Percentiles rank a stretch among this genome's conserved stretches.
Evolutionary conservation across 2,888 invertebrate genomes (phyloP).

Genomic region (Zeuzera pyrina): DNA sequence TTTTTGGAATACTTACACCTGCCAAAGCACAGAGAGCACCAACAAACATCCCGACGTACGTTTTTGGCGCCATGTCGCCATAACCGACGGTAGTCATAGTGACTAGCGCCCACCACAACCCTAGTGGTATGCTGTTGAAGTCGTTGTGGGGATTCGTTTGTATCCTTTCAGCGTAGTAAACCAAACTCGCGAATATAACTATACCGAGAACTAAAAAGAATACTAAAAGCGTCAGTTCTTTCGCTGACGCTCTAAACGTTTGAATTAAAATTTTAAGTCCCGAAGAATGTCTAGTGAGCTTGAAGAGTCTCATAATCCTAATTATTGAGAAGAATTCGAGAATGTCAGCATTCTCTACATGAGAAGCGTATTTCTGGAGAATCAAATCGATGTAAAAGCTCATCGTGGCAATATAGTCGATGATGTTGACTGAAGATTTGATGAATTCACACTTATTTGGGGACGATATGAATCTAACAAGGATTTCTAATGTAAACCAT

Average conservation of each 20-base stretch:
- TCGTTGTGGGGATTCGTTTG: slow-evolving; percentile 96
- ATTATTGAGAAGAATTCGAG: slow-evolving; percentile 98
- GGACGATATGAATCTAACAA: slow-evolving; percentile 92
- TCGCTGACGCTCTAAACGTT: slow-evolving; percentile 96
- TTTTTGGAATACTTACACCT: slow-evolving; percentile 83
- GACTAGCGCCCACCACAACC: slow-evolving; percentile 98
- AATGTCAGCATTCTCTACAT: slow-evolving; percentile 95
- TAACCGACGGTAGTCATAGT: slow-evolving; percentile 99
- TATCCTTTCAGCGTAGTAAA: slow-evolving; percentile 98
- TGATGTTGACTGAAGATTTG: slow-evolving; percentile 97
- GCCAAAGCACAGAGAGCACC: slow-evolving; percentile 98
- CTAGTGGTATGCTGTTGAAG: slow-evolving; percentile 98
- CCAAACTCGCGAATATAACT: slow-evolving; percentile 97
- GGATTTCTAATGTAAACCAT: slow-evolving; percentile 99
- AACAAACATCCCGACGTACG: slow-evolving; percentile 98
- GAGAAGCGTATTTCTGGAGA: slow-evolving; percentile 90
- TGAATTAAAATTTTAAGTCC: slow-evolving; percentile 99
- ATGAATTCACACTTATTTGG: slow-evolving; percentile 96
- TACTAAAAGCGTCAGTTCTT: slow-evolving; percentile 95
- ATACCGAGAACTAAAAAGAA: slow-evolving; percentile 98
- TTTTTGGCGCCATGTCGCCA: slow-evolving; percentile 98
- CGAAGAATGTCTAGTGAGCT: slow-evolving; percentile 96
- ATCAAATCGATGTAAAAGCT: slow-evolving; percentile 97
- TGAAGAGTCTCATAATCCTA: slow-evolving; percentile 97
- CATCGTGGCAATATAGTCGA: slow-evolving; percentile 98